These are phyloP conservation scores for Triplophysa yarkandensis DNA, from an alignment of 2,797 vertebrate species.

Conservation along the genomic window DNA sequence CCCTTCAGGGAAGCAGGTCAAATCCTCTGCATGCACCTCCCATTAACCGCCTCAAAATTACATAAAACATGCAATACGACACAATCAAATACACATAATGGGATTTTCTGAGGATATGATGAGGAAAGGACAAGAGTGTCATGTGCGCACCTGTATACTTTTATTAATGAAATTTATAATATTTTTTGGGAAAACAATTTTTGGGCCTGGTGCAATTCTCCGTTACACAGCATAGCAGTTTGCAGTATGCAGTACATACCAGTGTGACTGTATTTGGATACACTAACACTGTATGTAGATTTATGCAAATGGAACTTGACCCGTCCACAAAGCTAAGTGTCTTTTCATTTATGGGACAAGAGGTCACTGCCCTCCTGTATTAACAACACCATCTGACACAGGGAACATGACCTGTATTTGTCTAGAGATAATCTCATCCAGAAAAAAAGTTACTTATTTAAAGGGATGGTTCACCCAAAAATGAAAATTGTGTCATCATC, in stretches of 20 bases:
- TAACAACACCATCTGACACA: constrained; percentile 23
- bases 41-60: constrained; percentile 1
- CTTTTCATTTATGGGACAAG: constrained; percentile 11
- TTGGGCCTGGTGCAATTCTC: neutral
- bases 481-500: too few relatives aligned
- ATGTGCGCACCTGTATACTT: neutral
- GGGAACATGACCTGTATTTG: constrained; percentile 4
- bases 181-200: neutral
- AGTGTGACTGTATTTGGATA: neutral
- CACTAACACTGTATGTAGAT: constrained; percentile 50
- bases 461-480: too few relatives aligned
- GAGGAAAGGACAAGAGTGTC: neutral
- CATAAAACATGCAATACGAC: constrained; percentile 36
- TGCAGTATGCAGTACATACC: too few relatives aligned
- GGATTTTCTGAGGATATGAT: constrained; percentile 19
- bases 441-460: too few relatives aligned
- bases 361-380: constrained; percentile 24
- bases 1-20: constrained; percentile 34
- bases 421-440: too few relatives aligned
- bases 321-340: constrained; percentile 3
- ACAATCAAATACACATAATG: constrained; percentile 26
- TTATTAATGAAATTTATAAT: constrained; percentile 10
- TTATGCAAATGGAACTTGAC: neutral
- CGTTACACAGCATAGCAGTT: too few relatives aligned
- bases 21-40: neutral